Percentiles rank a stretch among this genome's conserved stretches.
Conservation (phyloP, 2,888 invertebrate species). For the Polyommatus iphigenia region DNA sequence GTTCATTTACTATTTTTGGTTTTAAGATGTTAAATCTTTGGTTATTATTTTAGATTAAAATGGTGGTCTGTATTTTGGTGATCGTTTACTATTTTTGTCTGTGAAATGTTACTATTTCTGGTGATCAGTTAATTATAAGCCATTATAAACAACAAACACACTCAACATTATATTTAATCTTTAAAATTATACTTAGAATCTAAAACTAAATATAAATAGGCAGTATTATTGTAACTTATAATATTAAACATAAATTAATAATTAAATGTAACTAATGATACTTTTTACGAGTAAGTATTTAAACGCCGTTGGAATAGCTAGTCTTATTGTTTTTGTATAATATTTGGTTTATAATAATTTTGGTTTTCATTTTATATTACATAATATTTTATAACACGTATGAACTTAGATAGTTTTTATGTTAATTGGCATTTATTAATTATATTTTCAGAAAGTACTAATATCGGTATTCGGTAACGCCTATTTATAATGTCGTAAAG, state of each 20-base stretch:
- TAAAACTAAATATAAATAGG: not conserved
- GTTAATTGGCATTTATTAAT: not conserved
- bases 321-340: not conserved
- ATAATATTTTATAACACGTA: not conserved
- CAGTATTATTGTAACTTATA: not conserved
- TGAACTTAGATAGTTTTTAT: not conserved
- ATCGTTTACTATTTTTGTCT: no score
- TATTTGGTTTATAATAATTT: not conserved
- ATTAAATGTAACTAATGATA: no score
- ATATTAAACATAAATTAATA: not conserved
- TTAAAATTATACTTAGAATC: not conserved
- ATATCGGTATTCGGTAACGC: not conserved
- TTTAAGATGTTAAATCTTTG: no score
- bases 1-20: no score
- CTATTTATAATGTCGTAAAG: no score
- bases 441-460: not conserved
- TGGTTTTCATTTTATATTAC: no score
- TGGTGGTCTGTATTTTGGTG: no score
- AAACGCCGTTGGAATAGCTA: not conserved
- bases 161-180: not conserved
- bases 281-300: no score
- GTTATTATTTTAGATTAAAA: no score
- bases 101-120: no score
- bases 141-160: not conserved
- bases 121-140: no score